A percentile compares a stretch with the other conserved stretches of the same genome.
phyloP scores from a whole-genome alignment of 1,140 invertebrate species.

The Lanistes nyassanus region DNA sequence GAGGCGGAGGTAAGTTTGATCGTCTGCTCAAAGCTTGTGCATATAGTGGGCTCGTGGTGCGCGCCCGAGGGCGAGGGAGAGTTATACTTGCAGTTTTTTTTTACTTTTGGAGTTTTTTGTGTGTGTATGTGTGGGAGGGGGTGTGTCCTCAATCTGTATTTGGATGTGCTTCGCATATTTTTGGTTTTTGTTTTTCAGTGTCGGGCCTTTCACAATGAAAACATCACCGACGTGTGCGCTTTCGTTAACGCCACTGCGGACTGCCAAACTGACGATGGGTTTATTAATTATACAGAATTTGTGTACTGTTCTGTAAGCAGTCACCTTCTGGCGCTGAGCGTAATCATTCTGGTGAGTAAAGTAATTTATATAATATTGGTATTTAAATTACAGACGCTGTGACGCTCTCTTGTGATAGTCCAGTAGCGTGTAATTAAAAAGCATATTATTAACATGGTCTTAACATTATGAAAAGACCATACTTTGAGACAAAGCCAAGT shows the following conservation, averaged over 20 bases:
- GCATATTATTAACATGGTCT: no score
- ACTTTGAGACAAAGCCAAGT: no score
- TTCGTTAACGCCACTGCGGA: slow-evolving; percentile 63
- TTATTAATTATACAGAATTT: slow-evolving; percentile 65
- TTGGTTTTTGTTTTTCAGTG: slow-evolving; percentile 45
- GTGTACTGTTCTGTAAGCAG: slow-evolving; percentile 64
- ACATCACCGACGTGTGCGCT: slow-evolving; percentile 54
- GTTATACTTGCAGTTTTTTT: not conserved
- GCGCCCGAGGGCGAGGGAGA: not conserved
- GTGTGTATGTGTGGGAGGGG: not conserved
- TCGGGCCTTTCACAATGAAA: slow-evolving; percentile 50
- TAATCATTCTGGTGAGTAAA: slow-evolving; percentile 61
- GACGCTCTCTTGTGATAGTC: no score
- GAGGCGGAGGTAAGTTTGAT: no score
- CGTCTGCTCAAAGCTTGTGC: no score
- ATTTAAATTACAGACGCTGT: no score
- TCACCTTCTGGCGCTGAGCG: slow-evolving; percentile 43
- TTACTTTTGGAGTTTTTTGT: not conserved
- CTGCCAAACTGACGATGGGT: slow-evolving; percentile 65
- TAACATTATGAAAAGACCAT: no score
- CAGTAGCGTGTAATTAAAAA: no score
- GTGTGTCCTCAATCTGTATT: not conserved
- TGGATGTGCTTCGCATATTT: not conserved
- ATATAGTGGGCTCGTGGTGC: not conserved
- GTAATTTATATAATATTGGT: no score